These are phyloP conservation scores for Cranoglanis bouderius DNA, from an alignment of 2,113 vertebrate species.

Conservation along the genomic window DNA sequence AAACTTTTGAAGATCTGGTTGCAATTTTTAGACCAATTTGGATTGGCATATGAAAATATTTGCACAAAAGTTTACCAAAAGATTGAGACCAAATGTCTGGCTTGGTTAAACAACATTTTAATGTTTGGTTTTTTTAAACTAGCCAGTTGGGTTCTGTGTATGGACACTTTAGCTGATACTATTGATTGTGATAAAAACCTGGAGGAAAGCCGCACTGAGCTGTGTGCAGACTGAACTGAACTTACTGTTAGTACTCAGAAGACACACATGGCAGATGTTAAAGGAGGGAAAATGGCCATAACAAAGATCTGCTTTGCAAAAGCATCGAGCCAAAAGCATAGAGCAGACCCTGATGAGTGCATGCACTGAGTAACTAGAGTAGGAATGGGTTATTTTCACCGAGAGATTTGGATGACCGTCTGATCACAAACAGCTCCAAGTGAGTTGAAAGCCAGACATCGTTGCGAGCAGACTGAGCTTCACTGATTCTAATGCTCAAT, in stretches of 20 bases:
- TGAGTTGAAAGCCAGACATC: slow-evolving; percentile 57
- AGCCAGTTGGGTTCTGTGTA: background rate
- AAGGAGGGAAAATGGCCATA: slow-evolving; percentile 12
- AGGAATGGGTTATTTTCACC: slow-evolving; percentile 40
- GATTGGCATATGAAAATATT: background rate
- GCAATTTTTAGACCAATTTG: background rate
- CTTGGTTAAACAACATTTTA: background rate
- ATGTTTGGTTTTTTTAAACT: background rate
- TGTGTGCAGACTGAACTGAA: background rate
- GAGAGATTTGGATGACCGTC: slow-evolving; percentile 45
- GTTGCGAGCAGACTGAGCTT: slow-evolving; percentile 13
- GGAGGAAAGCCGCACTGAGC: slow-evolving; percentile 25
- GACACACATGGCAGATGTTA: slow-evolving; percentile 36
- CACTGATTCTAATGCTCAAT: background rate
- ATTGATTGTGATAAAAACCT: slow-evolving; percentile 4
- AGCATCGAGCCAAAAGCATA: slow-evolving; percentile 10
- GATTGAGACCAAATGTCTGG: background rate
- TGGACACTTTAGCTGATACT: background rate
- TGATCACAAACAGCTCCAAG: slow-evolving; percentile 57
- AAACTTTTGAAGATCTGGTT: background rate
- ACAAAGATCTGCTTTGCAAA: slow-evolving; percentile 6
- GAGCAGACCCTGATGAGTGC: slow-evolving; percentile 3
- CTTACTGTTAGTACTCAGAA: background rate
- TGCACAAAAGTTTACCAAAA: background rate
- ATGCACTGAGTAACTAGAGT: slow-evolving; percentile 20